Conservation (phyloP, 2,888 invertebrate genomes). For the Bruchidius siliquastri region DNA sequence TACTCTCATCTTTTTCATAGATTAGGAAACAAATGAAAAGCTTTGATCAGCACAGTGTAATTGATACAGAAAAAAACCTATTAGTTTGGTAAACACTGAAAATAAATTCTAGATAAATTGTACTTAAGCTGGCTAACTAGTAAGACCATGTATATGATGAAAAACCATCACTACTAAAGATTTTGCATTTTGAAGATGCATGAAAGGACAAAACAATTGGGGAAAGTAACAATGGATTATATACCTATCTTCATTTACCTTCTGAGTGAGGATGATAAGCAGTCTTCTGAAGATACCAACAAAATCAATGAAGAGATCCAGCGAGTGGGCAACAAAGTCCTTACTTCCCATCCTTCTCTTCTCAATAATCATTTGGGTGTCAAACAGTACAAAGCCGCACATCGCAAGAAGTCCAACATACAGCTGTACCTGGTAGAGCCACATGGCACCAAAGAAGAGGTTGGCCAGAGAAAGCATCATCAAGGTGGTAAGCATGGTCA, state of each 20-base stretch:
- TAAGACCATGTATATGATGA: too few species aligned
- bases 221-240: constrained; percentile 20
- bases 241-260: constrained; percentile 56
- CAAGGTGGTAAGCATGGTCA: constrained; percentile 77
- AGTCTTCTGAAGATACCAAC: constrained; percentile 90
- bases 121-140: too few species aligned
- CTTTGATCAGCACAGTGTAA: too few species aligned
- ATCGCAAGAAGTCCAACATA: constrained; percentile 86
- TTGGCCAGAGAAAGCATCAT: constrained; percentile 75
- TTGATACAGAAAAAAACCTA: too few species aligned
- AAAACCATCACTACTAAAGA: too few species aligned
- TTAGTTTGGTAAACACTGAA: too few species aligned
- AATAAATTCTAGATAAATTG: too few species aligned
- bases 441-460: constrained; percentile 77
- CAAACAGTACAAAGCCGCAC: constrained; percentile 94
- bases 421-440: constrained; percentile 72
- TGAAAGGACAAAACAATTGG: neutral
- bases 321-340: constrained; percentile 87
- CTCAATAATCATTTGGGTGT: constrained; percentile 95
- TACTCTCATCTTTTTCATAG: too few species aligned
- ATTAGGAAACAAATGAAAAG: too few species aligned
- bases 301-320: constrained; percentile 93
- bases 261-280: constrained; percentile 83
- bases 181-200: neutral
- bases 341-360: constrained; percentile 85